Evolutionary conservation across 2,113 vertebrate species (phyloP).

Genomic region (Zapornia atra): DNA sequence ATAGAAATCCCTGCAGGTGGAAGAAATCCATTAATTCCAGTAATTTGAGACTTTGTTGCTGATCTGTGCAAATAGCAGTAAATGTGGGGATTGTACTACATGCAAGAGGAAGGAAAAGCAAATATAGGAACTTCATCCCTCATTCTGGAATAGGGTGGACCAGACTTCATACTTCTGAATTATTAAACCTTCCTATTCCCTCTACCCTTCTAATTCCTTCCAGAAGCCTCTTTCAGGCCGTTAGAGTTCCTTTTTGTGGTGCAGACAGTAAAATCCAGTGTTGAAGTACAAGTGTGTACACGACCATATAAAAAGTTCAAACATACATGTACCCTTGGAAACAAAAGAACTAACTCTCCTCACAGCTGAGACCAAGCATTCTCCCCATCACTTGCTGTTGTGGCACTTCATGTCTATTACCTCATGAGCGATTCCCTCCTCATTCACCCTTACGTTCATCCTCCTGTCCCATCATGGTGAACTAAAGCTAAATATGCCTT

Average conservation of each 20-base stretch:
- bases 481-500: slow-evolving; percentile 5
- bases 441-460: not conserved
- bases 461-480: not conserved
- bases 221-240: not conserved
- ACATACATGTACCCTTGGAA: not conserved
- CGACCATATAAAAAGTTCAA: not conserved
- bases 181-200: not conserved
- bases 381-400: not conserved
- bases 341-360: not conserved
- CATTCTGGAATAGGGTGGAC: not conserved
- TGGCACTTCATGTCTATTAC: not conserved
- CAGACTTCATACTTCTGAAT: not conserved
- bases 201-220: not conserved
- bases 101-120: not conserved
- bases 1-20: not conserved
- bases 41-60: not conserved
- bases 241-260: not conserved
- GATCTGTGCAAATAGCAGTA: not conserved
- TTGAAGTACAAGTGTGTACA: not conserved
- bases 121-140: not conserved
- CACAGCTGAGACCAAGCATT: fast-evolving
- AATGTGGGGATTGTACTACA: not conserved
- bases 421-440: not conserved
- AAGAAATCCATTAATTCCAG: not conserved
- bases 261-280: not conserved